Evolutionary conservation across 2,113 vertebrate genomes (phyloP).

Genomic region (Pomatostomus ruficeps): DNA sequence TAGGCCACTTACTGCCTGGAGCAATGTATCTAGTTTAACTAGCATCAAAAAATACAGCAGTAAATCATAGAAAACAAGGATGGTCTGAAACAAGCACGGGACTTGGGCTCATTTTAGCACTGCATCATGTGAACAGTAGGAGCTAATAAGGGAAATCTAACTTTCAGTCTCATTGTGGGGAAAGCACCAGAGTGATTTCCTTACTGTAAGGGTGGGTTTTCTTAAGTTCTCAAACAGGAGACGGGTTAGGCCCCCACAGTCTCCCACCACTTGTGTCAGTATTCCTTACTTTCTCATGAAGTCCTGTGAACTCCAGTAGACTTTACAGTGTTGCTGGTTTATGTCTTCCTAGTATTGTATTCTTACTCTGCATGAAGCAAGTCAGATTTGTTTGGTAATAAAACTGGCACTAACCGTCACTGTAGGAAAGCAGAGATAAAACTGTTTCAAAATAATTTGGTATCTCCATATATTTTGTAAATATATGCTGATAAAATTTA

Average conservation of each 20-base stretch:
- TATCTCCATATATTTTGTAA: not conserved
- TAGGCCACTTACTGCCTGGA: conserved; percentile 42
- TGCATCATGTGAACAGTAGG: not conserved
- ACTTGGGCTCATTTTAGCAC: not conserved
- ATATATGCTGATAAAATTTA: not conserved
- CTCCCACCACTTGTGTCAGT: not conserved
- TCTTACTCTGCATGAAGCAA: not conserved
- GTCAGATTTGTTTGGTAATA: not conserved
- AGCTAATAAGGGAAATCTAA: not conserved
- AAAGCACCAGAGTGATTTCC: not conserved
- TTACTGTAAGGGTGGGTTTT: not conserved
- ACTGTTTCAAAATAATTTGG: not conserved
- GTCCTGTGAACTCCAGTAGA: not conserved
- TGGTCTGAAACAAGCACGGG: conserved; percentile 3
- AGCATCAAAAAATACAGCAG: not conserved
- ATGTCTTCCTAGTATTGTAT: not conserved
- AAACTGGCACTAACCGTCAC: not conserved
- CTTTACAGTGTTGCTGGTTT: not conserved
- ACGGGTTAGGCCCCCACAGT: not conserved
- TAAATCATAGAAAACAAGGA: conserved; percentile 8
- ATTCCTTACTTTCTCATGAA: not conserved
- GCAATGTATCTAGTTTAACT: conserved; percentile 17
- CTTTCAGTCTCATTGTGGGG: not conserved
- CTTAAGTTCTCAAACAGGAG: not conserved
- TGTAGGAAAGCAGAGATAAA: not conserved